Conservation (phyloP, 1,140 invertebrate species). For the Cydia amplana region DNA sequence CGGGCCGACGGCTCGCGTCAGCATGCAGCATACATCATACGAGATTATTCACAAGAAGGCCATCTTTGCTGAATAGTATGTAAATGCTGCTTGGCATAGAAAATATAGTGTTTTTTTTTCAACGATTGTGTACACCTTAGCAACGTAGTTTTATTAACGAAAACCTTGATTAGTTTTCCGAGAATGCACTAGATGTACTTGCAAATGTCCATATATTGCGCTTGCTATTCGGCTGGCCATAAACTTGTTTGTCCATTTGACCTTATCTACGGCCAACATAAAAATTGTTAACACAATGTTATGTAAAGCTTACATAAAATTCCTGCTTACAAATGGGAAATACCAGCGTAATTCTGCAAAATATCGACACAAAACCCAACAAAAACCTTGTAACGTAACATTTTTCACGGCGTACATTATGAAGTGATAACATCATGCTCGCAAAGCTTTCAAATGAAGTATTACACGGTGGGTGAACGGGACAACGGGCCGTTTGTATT, state of each 20-base stretch:
- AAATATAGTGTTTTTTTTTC: conserved; percentile 33
- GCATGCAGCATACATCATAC: conserved; percentile 39
- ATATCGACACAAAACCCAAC: conserved; percentile 16
- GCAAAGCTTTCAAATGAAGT: conserved; percentile 62
- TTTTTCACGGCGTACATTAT: conserved; percentile 47
- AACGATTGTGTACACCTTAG: conserved; percentile 32
- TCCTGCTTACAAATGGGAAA: neutral
- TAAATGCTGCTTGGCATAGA: conserved; percentile 16
- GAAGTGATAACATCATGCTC: conserved; percentile 57
- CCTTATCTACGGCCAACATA: neutral
- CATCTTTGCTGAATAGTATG: neutral
- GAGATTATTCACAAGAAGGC: conserved; percentile 37
- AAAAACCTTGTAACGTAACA: conserved; percentile 31
- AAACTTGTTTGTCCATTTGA: no score
- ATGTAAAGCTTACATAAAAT: neutral
- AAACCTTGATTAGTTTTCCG: no score
- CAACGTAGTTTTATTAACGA: no score
- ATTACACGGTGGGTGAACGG: conserved; percentile 51
- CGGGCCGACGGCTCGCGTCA: neutral
- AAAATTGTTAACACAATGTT: neutral
- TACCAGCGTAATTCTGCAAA: neutral
- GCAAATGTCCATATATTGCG: no score
- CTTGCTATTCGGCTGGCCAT: no score
- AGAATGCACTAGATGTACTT: no score
- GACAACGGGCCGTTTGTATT: conserved; percentile 59